Conservation (phyloP, 2,888 invertebrate genomes). For the Drosophila anomelani region DNA sequence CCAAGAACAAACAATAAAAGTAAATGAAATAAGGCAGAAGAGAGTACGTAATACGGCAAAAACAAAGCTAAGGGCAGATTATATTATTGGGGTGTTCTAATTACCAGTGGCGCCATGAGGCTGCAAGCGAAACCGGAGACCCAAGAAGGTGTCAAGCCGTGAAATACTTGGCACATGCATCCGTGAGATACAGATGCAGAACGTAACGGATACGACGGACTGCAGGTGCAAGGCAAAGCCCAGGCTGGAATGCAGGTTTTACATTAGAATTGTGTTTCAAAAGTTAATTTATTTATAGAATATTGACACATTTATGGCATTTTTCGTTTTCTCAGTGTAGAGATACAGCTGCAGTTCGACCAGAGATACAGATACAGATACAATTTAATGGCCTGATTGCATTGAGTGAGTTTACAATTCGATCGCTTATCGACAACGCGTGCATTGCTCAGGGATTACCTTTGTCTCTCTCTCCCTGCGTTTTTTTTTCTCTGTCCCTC, state of each 20-base stretch:
- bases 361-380: slow-evolving; percentile 27
- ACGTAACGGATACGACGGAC: not conserved
- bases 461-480: slow-evolving; percentile 11
- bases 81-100: slow-evolving; percentile 48
- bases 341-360: slow-evolving; percentile 4
- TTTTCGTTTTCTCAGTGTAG: not conserved
- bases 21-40: not conserved
- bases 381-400: slow-evolving; percentile 64
- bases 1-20: not conserved
- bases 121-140: slow-evolving; percentile 61
- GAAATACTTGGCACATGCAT: slow-evolving; percentile 25
- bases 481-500: not conserved
- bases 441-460: slow-evolving; percentile 41
- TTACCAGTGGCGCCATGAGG: slow-evolving; percentile 68
- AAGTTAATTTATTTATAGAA: not conserved
- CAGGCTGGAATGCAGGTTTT: not conserved
- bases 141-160: slow-evolving; percentile 29
- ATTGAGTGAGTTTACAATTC: slow-evolving; percentile 62
- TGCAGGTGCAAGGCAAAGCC: not conserved
- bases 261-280: not conserved
- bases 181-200: slow-evolving; percentile 26
- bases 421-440: slow-evolving; percentile 63
- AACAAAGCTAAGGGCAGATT: slow-evolving; percentile 3
- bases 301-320: not conserved
- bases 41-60: not conserved